Evolutionary conservation across 2,113 vertebrate species (phyloP), one percentile per base, ranked within the genome.

Genomic region (Morone saxatilis): DNA sequence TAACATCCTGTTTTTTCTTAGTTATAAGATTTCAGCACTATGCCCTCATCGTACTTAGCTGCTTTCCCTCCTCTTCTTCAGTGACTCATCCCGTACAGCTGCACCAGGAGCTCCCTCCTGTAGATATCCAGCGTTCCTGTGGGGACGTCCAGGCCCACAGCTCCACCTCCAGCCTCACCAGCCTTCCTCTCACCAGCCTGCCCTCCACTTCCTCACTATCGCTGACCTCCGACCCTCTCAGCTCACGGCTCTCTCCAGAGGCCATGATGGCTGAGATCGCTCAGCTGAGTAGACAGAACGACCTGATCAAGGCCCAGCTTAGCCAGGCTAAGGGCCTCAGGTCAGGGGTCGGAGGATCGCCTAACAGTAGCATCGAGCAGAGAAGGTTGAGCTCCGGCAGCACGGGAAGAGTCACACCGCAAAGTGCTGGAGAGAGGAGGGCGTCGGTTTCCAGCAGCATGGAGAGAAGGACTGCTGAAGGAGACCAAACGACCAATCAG

Each of bases 251-350:
- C 0, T 93, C 89, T 5, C 83, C 95, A 12, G 94, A 95, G 61
- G 86, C 75, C 41, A 72, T 98, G 69, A 78, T 96, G 85, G 87
- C 90, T 7, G 96, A 96, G 81, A 97, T 97, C 57, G 90, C 95
- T 3, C 94, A 97, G 84, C 86, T 97, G 53, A 96, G 94, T 1
- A 57, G 76, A 67, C 96, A 98, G 90, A 98, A 97, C n/a, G 90
- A 96, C 7, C 81, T 93, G 17, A 95, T 97, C 50, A 96, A 90
- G 90, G 88, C 94, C 62, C 97, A 97, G 69, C 93, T 97, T 9
- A 94, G 14, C 75, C 96, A 92, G 84, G 92, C 92, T 41, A 67
- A 57, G 65, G 68, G 63, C 54, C 71, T 61, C 0, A 12, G 79
- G 6, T 82, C 87, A 17, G 63, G 38, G 51, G 57, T 36, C 8